Conservation (phyloP, 2,797 vertebrate species). For the Triplophysa yarkandensis region DNA sequence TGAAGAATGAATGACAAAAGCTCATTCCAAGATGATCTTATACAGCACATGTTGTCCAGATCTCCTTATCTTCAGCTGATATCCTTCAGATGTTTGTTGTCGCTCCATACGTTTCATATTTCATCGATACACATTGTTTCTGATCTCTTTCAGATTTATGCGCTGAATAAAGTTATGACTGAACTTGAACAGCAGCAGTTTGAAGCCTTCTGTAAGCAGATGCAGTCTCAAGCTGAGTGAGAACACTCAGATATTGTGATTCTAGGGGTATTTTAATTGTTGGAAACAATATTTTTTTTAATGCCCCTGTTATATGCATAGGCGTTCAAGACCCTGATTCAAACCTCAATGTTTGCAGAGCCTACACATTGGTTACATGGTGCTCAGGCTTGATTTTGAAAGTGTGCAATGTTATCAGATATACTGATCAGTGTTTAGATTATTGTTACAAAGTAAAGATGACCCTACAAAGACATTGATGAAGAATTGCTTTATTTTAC, state of each 20-base stretch:
- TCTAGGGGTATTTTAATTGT: not conserved
- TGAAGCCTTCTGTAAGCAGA: slow-evolving; percentile 94
- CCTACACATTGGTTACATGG: not conserved
- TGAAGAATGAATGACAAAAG: too few relatives aligned
- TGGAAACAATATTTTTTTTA: not conserved
- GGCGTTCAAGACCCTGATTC: not conserved
- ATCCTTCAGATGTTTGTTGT: not conserved
- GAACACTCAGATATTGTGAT: not conserved
- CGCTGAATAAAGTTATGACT: slow-evolving; percentile 96
- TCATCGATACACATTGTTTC: not conserved
- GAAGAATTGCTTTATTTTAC: not conserved
- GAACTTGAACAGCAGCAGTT: slow-evolving; percentile 97
- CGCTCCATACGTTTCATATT: too few relatives aligned
- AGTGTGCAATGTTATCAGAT: slow-evolving; percentile 3
- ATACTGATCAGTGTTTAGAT: not conserved
- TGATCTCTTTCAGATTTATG: slow-evolving; percentile 82
- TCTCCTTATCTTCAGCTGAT: too few relatives aligned
- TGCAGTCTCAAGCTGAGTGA: slow-evolving; percentile 87
- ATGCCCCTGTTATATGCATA: not conserved
- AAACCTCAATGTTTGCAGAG: slow-evolving; percentile 9
- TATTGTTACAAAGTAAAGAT: not conserved
- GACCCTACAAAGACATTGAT: not conserved
- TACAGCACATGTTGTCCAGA: too few relatives aligned
- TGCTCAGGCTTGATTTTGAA: not conserved
- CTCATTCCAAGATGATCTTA: too few relatives aligned